Conservation (phyloP, 2,888 invertebrate genomes). For the Timema podura region DNA sequence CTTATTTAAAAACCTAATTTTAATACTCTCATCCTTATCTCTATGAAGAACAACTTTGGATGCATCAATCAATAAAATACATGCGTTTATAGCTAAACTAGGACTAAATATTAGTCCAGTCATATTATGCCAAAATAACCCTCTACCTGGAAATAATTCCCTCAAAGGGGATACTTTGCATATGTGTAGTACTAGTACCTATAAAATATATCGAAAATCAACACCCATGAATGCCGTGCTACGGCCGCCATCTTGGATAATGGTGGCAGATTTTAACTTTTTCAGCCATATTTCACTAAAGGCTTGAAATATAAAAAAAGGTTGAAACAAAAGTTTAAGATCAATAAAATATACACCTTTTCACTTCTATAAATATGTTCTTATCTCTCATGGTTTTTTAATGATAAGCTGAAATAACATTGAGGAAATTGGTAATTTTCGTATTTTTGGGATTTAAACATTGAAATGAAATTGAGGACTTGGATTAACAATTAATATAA, state of each 20-base stretch:
- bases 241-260: conserved; percentile 10
- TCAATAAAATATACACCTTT: no score
- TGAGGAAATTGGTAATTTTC: neutral
- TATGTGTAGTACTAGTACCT: neutral
- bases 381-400: neutral
- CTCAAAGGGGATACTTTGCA: neutral
- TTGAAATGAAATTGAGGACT: neutral
- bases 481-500: neutral
- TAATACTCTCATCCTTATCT: no score
- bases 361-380: neutral
- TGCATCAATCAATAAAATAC: no score
- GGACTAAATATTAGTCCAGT: neutral
- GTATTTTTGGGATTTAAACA: neutral
- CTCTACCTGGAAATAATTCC: conserved; percentile 1
- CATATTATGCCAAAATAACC: neutral
- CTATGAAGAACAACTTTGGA: no score
- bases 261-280: neutral
- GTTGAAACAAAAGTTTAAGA: neutral
- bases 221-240: conserved; percentile 1
- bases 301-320: neutral
- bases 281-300: neutral
- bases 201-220: neutral
- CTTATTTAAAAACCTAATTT: no score
- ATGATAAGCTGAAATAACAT: neutral
- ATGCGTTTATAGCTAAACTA: no score